Percentiles rank a stretch among this genome's conserved stretches.
These are phyloP conservation scores for Meloidogyne floridensis DNA, from an alignment of 1,140 invertebrate genomes.

Conservation along the genomic window DNA sequence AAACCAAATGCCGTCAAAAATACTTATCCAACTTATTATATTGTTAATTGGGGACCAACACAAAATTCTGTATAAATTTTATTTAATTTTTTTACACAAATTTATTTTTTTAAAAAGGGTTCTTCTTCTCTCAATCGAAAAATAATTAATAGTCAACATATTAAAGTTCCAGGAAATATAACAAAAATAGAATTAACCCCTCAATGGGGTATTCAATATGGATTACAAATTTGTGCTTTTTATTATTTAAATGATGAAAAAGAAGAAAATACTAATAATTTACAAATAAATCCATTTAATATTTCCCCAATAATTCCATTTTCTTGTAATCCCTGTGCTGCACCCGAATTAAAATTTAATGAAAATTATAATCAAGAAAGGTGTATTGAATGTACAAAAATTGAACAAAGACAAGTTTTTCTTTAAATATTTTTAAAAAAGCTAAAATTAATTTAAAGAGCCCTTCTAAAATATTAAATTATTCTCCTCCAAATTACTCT, in stretches of 20 bases:
- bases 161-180: constrained; percentile 46
- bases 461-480: not conserved
- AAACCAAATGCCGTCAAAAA: constrained; percentile 18
- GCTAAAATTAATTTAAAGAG: not conserved
- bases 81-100: not conserved
- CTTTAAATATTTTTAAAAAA: not conserved
- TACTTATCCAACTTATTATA: constrained; percentile 39
- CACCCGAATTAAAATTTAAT: not conserved
- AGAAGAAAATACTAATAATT: not conserved
- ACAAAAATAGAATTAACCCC: constrained; percentile 42
- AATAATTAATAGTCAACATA: constrained; percentile 38
- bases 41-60: constrained; percentile 42
- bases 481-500: not conserved
- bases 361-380: not conserved
- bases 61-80: not conserved
- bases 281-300: constrained; percentile 37
- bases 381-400: constrained; percentile 50
- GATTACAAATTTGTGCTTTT: constrained; percentile 52
- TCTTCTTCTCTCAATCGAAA: constrained; percentile 34
- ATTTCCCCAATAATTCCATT: constrained; percentile 49
- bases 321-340: constrained; percentile 36
- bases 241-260: constrained; percentile 23
- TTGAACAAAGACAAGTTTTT: constrained; percentile 34
- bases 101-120: constrained; percentile 22
- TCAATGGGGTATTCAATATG: constrained; percentile 37